These are phyloP conservation scores for Protomyctophum bolini DNA, from an alignment of 2,113 vertebrate species.

Conservation along the genomic window DNA sequence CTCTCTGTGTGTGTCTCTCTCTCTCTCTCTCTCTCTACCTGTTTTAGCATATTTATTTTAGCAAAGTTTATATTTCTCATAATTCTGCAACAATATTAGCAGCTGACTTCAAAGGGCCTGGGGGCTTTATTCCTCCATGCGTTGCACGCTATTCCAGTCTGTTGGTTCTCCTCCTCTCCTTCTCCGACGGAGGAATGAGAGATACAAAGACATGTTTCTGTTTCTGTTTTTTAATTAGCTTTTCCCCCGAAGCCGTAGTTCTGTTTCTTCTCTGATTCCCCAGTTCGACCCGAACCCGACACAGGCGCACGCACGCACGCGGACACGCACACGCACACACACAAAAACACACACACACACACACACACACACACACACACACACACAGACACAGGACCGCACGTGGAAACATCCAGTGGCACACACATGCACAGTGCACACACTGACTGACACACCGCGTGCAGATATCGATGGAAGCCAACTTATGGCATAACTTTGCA, in stretches of 20 bases:
- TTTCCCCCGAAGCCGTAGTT: background rate
- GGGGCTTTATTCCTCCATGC: slow-evolving; percentile 1
- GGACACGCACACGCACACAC: background rate
- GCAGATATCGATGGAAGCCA: no score
- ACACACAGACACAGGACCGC: no score
- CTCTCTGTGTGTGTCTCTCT: background rate
- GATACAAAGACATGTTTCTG: background rate
- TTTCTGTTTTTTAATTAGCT: slow-evolving; percentile 25
- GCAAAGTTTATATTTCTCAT: background rate
- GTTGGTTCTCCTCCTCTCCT: no score
- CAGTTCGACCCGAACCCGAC: background rate
- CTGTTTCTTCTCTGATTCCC: background rate
- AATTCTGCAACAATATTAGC: slow-evolving; percentile 14
- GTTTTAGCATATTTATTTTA: background rate
- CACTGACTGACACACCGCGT: no score
- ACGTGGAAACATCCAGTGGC: no score
- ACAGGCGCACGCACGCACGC: background rate
- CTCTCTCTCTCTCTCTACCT: slow-evolving; percentile 18
- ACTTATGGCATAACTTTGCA: no score
- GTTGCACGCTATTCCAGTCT: background rate
- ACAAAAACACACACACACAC: background rate
- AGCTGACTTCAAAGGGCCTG: background rate
- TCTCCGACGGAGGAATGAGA: background rate
- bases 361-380: background rate
- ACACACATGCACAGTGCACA: no score